These are phyloP conservation scores for Rhinichthys osculus DNA, from an alignment of 2,797 vertebrate species.

Conservation along the genomic window DNA sequence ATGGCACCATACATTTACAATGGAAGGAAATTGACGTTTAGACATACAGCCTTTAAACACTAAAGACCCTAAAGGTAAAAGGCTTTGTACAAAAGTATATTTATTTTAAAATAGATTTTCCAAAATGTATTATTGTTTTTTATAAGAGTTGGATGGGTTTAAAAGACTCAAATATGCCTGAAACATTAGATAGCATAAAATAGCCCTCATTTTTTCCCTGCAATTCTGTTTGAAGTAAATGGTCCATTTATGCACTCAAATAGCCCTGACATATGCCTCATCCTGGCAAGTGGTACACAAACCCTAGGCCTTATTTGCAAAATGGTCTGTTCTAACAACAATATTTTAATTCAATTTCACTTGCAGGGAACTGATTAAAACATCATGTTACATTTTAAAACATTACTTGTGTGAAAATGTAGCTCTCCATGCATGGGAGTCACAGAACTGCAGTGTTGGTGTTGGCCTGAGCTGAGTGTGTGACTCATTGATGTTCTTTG, in stretches of 20 bases:
- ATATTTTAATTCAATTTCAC: slow-evolving; percentile 50
- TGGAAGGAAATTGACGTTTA: neutral
- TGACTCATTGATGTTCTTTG: neutral
- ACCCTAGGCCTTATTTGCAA: slow-evolving; percentile 32
- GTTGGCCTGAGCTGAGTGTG: slow-evolving; percentile 41
- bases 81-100: neutral
- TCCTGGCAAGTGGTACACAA: slow-evolving; percentile 2
- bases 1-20: neutral
- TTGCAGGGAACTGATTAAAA: slow-evolving; percentile 50
- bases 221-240: neutral
- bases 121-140: neutral
- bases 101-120: neutral
- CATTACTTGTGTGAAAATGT: slow-evolving; percentile 38
- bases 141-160: neutral
- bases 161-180: neutral
- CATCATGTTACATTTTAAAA: slow-evolving; percentile 45
- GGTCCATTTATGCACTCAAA: neutral
- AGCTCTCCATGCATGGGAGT: slow-evolving; percentile 34
- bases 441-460: slow-evolving; percentile 58
- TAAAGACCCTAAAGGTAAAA: neutral
- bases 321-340: neutral
- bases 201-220: neutral
- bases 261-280: neutral
- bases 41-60: neutral
- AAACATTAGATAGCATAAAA: neutral